Base-by-base conservation (phyloP, 2,113 vertebrate species). In the Xiphophorus couchianus region DNA sequence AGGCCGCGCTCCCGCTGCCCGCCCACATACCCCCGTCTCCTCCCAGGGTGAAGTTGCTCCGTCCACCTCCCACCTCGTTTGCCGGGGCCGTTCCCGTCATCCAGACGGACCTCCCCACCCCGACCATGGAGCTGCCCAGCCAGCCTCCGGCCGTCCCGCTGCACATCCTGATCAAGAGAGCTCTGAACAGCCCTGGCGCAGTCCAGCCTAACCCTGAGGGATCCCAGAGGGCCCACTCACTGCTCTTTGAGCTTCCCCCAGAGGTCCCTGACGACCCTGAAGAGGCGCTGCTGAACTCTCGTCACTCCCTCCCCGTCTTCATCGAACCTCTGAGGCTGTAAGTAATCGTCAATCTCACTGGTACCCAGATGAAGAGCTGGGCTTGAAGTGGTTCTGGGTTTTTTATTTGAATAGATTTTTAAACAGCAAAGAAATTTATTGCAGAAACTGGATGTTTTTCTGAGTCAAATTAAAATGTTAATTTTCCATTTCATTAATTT, bases 241-340 rank as follows among this genome's bases (percentile, higher is more conserved):
- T 96, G 71, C 96, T 99, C 39, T 99, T 99, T 2, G 96, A 98
- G 76, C 89, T 58, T 0, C 90, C 81, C 17, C 94, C 93, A 1
- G 93, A 90, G 1, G 86, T 30, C 30, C 30, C 30, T 30, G 30
- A 30, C 30, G 30, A 96, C 29, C 90, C 95, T 25, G 68, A 0
- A 0, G 86, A 93, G 0, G 86, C 93, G 35, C 15, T 3, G 0
- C 81, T 69, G 1, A 87, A 79, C 65, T 2, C 39, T 1, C 92
- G 96, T 14, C 87, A 88, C 78, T 97, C 96, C 2, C 95, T 99
- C 66, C 97, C 97, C 0, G 82, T 98, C 91, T 97, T 96, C 89
- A 96, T 99, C 1, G 97, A 99, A 90, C 96, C 96, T 83, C 95
- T 99, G 51, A 96, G 97, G 95, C 97, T 98, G 98, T 99, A 90